phyloP scores from a whole-genome alignment of 2,797 vertebrate genomes.

The Cryptoprocta ferox region DNA sequence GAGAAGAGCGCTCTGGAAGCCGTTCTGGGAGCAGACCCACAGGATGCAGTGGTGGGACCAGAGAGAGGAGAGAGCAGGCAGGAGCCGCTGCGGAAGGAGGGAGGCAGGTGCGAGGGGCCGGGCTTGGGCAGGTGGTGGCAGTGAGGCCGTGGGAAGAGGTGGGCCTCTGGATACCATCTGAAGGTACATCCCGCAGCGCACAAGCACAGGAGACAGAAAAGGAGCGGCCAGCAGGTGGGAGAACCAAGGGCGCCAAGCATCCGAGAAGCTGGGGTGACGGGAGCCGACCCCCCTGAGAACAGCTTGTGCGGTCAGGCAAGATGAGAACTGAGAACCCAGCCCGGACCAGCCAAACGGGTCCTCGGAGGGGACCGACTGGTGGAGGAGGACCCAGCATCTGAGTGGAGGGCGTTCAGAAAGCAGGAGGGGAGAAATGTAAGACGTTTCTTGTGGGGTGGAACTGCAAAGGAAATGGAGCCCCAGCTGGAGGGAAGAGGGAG shows the following conservation, averaged over 20 bases:
- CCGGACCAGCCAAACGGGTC: not conserved
- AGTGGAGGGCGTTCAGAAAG: not conserved
- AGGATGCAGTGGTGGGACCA: rapidly evolving
- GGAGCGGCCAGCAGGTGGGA: rapidly evolving
- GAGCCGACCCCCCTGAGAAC: not conserved
- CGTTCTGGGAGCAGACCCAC: not conserved
- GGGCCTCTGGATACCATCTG: not conserved
- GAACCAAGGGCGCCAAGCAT: rapidly evolving
- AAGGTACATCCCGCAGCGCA: no score
- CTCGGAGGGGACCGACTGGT: not conserved
- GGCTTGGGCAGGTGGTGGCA: rapidly evolving
- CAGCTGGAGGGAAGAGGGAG: rapidly evolving
- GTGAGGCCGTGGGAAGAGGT: rapidly evolving
- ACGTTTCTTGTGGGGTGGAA: no score
- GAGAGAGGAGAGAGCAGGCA: rapidly evolving
- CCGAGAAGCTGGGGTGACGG: no score
- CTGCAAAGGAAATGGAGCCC: not conserved
- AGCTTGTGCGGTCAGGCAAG: rapidly evolving
- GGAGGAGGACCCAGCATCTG: not conserved
- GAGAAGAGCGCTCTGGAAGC: not conserved
- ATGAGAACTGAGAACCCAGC: not conserved
- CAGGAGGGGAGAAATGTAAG: not conserved
- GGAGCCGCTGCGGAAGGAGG: not conserved
- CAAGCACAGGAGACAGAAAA: not conserved
- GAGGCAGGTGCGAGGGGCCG: rapidly evolving